phyloP scores from a whole-genome alignment of 2,888 invertebrate species.

The Salticus scenicus region DNA sequence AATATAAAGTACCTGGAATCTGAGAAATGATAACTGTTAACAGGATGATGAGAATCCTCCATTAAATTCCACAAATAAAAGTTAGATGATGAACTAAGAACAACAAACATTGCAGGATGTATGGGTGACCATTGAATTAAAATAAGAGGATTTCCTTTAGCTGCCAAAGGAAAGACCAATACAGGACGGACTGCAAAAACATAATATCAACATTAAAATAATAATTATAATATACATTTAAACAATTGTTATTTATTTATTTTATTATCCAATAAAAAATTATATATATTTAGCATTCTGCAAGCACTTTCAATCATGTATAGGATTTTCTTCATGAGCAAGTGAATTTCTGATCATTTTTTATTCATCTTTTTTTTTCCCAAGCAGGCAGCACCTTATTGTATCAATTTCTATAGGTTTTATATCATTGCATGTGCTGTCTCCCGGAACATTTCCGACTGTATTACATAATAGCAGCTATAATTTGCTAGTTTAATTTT shows the following conservation, averaged over 20 bases:
- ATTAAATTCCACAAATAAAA: conserved; percentile 52
- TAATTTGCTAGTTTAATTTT: no score
- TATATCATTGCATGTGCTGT: no score
- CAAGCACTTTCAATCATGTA: no score
- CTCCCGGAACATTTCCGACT: no score
- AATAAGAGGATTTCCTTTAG: conserved; percentile 54
- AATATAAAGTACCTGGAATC: conserved; percentile 46
- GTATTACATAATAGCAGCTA: no score
- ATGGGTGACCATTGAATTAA: conserved; percentile 52
- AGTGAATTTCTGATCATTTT: no score
- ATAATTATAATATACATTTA: neutral
- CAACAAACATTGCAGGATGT: conserved; percentile 52
- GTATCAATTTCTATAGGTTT: no score
- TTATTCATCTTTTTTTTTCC: no score
- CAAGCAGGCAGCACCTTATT: no score
- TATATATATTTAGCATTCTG: no score
- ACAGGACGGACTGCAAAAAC: conserved; percentile 43
- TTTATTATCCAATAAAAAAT: neutral
- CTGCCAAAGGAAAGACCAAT: conserved; percentile 27
- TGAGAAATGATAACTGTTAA: conserved; percentile 42
- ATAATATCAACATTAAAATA: neutral
- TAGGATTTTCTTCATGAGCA: no score
- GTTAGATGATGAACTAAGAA: conserved; percentile 45
- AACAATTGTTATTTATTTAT: neutral
- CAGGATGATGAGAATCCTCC: conserved; percentile 37